Evolutionary conservation across 2,888 invertebrate species (phyloP).

Genomic region (Nephrotoma appendiculata): DNA sequence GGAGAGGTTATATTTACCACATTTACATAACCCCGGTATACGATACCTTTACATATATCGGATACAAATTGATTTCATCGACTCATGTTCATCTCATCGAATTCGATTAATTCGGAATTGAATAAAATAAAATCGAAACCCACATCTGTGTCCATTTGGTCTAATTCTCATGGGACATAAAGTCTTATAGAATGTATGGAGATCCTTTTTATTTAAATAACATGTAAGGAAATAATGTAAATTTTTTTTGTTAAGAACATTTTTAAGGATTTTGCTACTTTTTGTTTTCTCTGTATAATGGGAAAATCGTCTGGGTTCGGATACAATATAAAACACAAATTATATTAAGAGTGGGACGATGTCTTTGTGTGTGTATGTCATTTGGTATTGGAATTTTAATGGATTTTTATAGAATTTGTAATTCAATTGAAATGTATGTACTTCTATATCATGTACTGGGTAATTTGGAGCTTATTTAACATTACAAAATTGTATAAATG

Average conservation of each 20-base stretch:
- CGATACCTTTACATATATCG: too few species aligned
- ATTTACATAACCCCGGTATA: too few species aligned
- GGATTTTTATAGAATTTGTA: background rate
- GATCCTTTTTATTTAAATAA: background rate
- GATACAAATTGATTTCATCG: too few species aligned
- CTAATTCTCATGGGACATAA: background rate
- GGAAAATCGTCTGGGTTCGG: background rate
- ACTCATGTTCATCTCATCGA: too few species aligned
- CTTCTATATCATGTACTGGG: too few species aligned
- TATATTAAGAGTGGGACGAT: background rate
- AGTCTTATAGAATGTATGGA: background rate
- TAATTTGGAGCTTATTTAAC: too few species aligned
- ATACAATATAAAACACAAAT: too few species aligned
- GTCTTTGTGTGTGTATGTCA: background rate
- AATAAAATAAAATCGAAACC: background rate
- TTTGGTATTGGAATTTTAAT: background rate
- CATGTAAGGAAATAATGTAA: background rate
- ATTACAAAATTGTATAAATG: too few species aligned
- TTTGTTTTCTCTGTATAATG: background rate
- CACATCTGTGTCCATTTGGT: constrained; percentile 6
- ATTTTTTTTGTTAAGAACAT: background rate
- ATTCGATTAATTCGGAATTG: background rate
- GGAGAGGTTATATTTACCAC: too few species aligned
- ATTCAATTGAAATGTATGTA: background rate
- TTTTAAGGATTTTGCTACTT: background rate